Percentiles rank a stretch among this genome's conserved stretches.
phyloP scores from a whole-genome alignment of 2,888 invertebrate species.

The Tridacna crocea region DNA sequence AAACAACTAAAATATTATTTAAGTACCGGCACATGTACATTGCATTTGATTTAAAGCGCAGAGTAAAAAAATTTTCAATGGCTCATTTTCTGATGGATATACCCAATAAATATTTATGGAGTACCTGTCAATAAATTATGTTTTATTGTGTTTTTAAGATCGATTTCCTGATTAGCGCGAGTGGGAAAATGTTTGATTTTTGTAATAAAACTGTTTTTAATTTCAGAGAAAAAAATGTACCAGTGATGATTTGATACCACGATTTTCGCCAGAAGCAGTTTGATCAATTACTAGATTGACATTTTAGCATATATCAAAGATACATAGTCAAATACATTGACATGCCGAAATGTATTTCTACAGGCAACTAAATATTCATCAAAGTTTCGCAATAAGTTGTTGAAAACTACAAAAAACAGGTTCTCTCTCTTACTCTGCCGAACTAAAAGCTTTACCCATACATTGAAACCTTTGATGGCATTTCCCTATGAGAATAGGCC shows the following conservation, averaged over 20 bases:
- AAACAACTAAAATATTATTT: no score
- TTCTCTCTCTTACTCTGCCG: no score
- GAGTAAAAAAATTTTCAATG: no score
- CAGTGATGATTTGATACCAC: background rate
- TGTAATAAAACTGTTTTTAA: conserved; percentile 14
- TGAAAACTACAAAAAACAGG: no score
- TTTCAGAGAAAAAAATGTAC: conserved; percentile 5
- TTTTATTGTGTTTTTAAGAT: conserved; percentile 23
- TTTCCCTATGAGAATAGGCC: no score
- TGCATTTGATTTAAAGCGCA: background rate
- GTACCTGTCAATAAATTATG: conserved; percentile 27
- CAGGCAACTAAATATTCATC: background rate
- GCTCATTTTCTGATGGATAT: conserved; percentile 7
- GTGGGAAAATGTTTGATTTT: conserved; percentile 7
- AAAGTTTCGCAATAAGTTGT: no score
- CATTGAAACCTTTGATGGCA: no score
- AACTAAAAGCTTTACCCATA: no score
- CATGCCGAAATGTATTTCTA: background rate
- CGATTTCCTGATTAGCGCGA: conserved; percentile 26
- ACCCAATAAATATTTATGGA: conserved; percentile 19
- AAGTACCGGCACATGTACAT: background rate
- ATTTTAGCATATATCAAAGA: background rate
- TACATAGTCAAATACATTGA: background rate
- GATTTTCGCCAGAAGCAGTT: background rate
- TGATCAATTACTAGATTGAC: no score